Evolutionary conservation across 2,888 invertebrate genomes (phyloP), one percentile per base, ranked within the genome.

Genomic region (Auanema freiburgensis): DNA sequence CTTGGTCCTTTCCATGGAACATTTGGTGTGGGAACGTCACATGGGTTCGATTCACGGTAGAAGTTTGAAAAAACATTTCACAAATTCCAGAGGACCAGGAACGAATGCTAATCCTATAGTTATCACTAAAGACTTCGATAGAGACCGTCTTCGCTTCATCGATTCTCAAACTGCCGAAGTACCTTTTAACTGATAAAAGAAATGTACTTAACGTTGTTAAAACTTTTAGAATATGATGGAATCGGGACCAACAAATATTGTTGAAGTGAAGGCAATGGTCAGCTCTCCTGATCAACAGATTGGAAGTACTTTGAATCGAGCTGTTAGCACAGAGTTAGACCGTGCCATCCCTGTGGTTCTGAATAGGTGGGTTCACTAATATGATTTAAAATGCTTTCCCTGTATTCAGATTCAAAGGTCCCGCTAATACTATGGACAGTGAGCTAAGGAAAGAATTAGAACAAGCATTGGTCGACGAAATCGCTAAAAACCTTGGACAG

Each of bases 211-310:
- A n/a, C n/a, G 8, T 40, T 24, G 16, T 12, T 33, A 58, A 14
- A 24, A 14, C 6, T 18, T 65, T 53, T 42, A 66, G 63, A 42
- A 44, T 52, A 66, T 63, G 62, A 51, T 63, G 54, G 57, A 57
- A 53, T 57, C 63, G 50, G 66, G 66, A 10, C 67, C 68, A 8
- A 65, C 68, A 24, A 73, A 76, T 46, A 72, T 76, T n/a, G 71
- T 76, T 18, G 76, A 76, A 43, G 69, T 76, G 33, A 73, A 73
- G 50, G 75, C 75, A 1, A 72, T 71, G 42, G 75, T 75, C 21
- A 65, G 65, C 43, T 66, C 70, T 8, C 71, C 72, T 5, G 69
- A 75, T 57, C 54, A 65, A 18, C 64, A 66, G 23, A 59, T 69
- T n/a, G 67, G 68, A 18, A 63, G 59, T 10, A 66, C 66, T 10